Evolutionary conservation across 2,888 invertebrate species (phyloP).

Genomic region (Lasioglossum pauxillum): DNA sequence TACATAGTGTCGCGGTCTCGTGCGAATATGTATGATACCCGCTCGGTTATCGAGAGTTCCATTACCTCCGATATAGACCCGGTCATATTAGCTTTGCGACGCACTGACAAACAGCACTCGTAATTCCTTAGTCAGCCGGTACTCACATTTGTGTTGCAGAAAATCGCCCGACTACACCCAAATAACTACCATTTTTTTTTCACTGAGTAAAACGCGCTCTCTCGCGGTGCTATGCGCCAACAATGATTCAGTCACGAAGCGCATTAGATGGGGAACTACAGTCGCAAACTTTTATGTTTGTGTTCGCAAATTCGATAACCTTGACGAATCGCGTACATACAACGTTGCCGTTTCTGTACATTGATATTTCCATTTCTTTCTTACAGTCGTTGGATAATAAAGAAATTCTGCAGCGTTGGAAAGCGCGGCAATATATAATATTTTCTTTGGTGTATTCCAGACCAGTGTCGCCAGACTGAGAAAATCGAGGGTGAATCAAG

Average conservation of each 20-base stretch:
- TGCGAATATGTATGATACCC: slow-evolving; percentile 60
- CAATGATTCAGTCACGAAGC: slow-evolving; percentile 7
- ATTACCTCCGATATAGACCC: slow-evolving; percentile 63
- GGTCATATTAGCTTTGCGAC: slow-evolving; percentile 69
- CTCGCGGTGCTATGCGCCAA: slow-evolving; percentile 71
- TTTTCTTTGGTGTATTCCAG: neutral
- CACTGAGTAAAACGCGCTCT: slow-evolving; percentile 68
- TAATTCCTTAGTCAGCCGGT: slow-evolving; percentile 73
- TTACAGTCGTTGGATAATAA: neutral
- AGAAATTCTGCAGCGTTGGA: neutral
- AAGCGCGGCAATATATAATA: too few species aligned
- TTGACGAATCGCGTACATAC: neutral
- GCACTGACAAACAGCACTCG: slow-evolving; percentile 72
- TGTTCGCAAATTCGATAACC: neutral
- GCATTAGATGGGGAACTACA: neutral
- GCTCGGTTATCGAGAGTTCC: slow-evolving; percentile 59
- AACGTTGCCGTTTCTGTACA: neutral
- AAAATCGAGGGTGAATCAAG: too few species aligned
- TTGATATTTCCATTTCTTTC: neutral
- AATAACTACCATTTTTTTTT: slow-evolving; percentile 82
- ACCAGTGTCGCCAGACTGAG: too few species aligned
- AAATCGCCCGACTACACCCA: slow-evolving; percentile 82
- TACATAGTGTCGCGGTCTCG: slow-evolving; percentile 64
- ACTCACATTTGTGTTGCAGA: slow-evolving; percentile 79
- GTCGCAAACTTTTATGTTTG: neutral